A percentile compares a stretch with the other conserved stretches of the same genome.
These are phyloP conservation scores for Heterotis niloticus DNA, from an alignment of 2,113 vertebrate genomes.

Conservation along the genomic window DNA sequence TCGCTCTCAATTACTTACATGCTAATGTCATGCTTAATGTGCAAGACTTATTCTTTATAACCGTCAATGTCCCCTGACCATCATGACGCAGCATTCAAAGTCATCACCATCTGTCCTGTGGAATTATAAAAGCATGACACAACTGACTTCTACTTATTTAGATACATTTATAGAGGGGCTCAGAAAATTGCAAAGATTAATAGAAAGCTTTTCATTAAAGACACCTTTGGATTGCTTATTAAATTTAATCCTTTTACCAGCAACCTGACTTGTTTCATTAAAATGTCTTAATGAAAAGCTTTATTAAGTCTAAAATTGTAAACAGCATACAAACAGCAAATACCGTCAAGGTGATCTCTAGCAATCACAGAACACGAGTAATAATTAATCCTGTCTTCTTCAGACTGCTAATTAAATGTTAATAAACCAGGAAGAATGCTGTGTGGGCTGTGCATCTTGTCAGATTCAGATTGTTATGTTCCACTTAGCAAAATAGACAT, in stretches of 20 bases:
- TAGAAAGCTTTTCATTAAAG: background rate
- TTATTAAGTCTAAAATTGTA: background rate
- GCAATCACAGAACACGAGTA: background rate
- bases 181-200: background rate
- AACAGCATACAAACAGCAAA: background rate
- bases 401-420: background rate
- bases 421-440: conserved; percentile 6
- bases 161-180: background rate
- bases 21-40: conserved; percentile 9
- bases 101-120: background rate
- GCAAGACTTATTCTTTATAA: conserved; percentile 23
- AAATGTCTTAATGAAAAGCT: background rate
- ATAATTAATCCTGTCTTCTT: background rate
- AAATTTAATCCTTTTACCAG: background rate
- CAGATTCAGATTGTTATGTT: background rate
- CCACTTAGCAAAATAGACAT: background rate
- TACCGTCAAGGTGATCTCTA: background rate
- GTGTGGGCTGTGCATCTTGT: background rate
- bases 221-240: background rate
- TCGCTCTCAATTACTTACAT: background rate
- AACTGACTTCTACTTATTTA: background rate
- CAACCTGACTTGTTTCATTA: background rate
- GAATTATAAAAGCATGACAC: background rate
- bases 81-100: background rate
- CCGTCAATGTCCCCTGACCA: conserved; percentile 3